Base-by-base conservation (phyloP, 2,888 invertebrate species). In the Gortyna flavago region DNA sequence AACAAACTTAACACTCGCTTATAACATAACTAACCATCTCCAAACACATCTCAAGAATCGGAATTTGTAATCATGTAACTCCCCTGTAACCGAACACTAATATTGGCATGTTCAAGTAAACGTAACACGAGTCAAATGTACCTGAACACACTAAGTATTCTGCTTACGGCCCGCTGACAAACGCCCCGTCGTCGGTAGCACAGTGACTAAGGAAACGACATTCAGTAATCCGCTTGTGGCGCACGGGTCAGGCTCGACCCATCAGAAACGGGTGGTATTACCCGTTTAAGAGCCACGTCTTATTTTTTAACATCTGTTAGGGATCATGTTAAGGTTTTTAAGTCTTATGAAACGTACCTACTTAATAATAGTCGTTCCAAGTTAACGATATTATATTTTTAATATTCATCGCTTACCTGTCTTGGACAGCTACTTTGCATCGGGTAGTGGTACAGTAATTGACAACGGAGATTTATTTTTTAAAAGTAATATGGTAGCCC, bases 201-300 rank as follows among this genome's bases (percentile, higher is more conserved):
- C 71, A 25, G 75, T 84, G 78, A 78, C 85, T 81, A 79, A 88
- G 87, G 85, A 80, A 82, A 79, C 81, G 86, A 86, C 87, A 85
- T 84, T 81, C 84, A 84, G 89, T 93, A 94, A 94, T 93, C 93
- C 91, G 92, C 91, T 93, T 92, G 92, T 87, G 92, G 91, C 84
- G 79, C 35, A 71, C 88, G 90, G 91, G 91, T 91, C 91, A 90
- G 86, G 81, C 87, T 75, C 77, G 79, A 84, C 85, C 85, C 85
- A 83, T 85, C 85, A 79, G 75, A 78, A 86, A 82, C 77, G 86
- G 86, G 84, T 78, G 64, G 76, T 21, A 75, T 87, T 89, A 83
- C 83, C 64, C 74, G 59, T 78, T 86, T 77, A 77, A 77, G 57
- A 74, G 48, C 69, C 72, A 59, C 72, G 69, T 69, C 73, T 80